Evolutionary conservation across 2,797 vertebrate genomes (phyloP).

Genomic region (Meriones psammophilus): DNA sequence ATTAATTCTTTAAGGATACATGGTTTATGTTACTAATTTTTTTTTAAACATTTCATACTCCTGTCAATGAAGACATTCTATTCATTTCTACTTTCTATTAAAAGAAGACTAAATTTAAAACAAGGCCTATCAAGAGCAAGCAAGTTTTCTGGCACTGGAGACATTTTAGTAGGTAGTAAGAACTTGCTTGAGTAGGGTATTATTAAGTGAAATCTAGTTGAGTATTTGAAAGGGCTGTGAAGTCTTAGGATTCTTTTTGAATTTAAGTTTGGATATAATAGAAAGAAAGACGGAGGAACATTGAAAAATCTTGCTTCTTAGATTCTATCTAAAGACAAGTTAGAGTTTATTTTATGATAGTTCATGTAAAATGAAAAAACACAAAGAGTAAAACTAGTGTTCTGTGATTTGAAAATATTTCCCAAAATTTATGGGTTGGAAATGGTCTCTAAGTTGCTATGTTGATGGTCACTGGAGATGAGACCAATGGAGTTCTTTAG

Average conservation of each 20-base stretch:
- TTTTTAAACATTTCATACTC: background rate
- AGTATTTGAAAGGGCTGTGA: constrained; percentile 32
- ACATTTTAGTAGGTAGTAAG: constrained; percentile 20
- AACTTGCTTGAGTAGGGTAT: background rate
- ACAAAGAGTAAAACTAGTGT: background rate
- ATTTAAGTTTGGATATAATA: constrained; percentile 18
- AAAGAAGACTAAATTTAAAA: constrained; percentile 52
- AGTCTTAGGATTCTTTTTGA: constrained; percentile 51
- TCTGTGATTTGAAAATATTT: background rate
- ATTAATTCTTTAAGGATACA: constrained; percentile 16
- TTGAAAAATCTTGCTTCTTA: constrained; percentile 41
- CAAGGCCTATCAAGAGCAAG: background rate
- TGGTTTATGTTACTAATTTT: background rate
- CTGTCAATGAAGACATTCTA: background rate
- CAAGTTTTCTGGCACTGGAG: background rate
- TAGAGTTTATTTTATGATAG: constrained; percentile 7
- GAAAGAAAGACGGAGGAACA: constrained; percentile 9
- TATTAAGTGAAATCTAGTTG: constrained; percentile 27
- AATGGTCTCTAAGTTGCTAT: background rate
- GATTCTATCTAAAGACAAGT: constrained; percentile 24
- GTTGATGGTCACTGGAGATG: background rate
- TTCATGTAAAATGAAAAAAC: background rate
- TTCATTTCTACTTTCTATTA: constrained; percentile 57
- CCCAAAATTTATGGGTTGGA: background rate
- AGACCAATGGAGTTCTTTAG: background rate